Evolutionary conservation across 1,140 invertebrate species (phyloP).

Genomic region (Cotesia typhae): DNA sequence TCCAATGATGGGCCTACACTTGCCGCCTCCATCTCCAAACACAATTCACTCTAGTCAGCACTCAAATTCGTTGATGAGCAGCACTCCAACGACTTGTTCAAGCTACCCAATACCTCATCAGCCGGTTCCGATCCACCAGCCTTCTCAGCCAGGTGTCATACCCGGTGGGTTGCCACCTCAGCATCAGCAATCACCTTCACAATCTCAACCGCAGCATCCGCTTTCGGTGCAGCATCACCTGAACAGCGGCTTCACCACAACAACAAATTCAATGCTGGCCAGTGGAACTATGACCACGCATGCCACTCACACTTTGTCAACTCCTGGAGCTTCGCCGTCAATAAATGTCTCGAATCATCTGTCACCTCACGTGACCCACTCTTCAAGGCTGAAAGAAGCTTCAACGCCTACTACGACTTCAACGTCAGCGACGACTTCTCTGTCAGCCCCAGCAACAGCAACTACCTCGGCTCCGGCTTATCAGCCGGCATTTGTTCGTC

Average conservation of each 20-base stretch:
- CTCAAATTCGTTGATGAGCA: conserved; percentile 50
- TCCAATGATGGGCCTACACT: conserved; percentile 54
- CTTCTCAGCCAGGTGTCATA: background rate
- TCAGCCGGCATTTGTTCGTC: conserved; percentile 63
- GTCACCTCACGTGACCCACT: conserved; percentile 33
- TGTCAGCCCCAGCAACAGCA: conserved; percentile 6
- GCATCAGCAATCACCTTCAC: conserved; percentile 37
- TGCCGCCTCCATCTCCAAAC: conserved; percentile 51
- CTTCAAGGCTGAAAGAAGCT: conserved; percentile 46
- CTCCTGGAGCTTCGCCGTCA: conserved; percentile 40
- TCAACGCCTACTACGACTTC: conserved; percentile 25
- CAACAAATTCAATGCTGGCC: conserved; percentile 43
- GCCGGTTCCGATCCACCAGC: conserved; percentile 16
- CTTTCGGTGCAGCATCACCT: conserved; percentile 29
- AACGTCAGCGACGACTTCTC: conserved; percentile 14
- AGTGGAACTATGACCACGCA: conserved; percentile 51
- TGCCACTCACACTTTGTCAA: conserved; percentile 45
- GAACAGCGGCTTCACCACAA: conserved; percentile 39
- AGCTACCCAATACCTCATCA: conserved; percentile 40
- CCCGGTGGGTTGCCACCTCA: too few relatives aligned
- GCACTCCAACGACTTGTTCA: conserved; percentile 47
- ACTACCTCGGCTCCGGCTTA: conserved; percentile 36
- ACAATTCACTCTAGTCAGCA: conserved; percentile 63
- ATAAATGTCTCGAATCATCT: conserved; percentile 43
- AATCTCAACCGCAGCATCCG: conserved; percentile 33